Percentiles rank a stretch among this genome's conserved stretches.
Evolutionary conservation across 2,113 vertebrate species (phyloP).

Genomic region (Campylomormyrus tamandua): DNA sequence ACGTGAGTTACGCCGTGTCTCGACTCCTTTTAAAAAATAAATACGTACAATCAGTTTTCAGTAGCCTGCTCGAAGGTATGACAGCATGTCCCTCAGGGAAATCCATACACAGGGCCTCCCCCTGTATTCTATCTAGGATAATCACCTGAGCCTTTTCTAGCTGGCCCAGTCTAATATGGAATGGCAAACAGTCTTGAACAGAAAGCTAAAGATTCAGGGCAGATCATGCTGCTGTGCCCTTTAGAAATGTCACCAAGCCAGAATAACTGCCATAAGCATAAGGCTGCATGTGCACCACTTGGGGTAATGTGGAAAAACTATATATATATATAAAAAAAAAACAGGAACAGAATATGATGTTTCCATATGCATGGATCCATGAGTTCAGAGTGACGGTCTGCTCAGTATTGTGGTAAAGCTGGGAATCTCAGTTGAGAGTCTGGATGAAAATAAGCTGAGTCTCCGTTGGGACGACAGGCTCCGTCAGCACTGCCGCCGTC

Average conservation of each 20-base stretch:
- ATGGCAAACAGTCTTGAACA: background rate
- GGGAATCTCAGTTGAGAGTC: constrained; percentile 62
- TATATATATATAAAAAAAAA: background rate
- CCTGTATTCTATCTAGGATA: background rate
- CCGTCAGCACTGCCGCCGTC: constrained; percentile 33
- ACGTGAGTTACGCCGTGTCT: background rate
- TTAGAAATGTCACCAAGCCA: background rate
- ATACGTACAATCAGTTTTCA: background rate
- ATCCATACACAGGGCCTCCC: background rate
- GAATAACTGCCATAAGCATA: background rate
- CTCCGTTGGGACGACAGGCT: constrained; percentile 64
- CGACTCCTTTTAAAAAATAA: background rate
- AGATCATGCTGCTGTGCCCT: background rate
- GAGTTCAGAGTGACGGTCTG: background rate
- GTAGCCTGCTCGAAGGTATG: background rate
- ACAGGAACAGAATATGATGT: background rate
- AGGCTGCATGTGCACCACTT: background rate
- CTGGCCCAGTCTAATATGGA: background rate
- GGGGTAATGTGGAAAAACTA: background rate
- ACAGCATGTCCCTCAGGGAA: background rate
- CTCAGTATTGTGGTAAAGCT: background rate
- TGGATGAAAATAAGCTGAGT: constrained; percentile 74
- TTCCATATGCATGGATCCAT: background rate
- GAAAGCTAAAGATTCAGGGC: background rate
- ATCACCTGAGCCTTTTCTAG: background rate